These are phyloP conservation scores for Tachina grossa DNA, from an alignment of 2,888 invertebrate species.

Conservation along the genomic window DNA sequence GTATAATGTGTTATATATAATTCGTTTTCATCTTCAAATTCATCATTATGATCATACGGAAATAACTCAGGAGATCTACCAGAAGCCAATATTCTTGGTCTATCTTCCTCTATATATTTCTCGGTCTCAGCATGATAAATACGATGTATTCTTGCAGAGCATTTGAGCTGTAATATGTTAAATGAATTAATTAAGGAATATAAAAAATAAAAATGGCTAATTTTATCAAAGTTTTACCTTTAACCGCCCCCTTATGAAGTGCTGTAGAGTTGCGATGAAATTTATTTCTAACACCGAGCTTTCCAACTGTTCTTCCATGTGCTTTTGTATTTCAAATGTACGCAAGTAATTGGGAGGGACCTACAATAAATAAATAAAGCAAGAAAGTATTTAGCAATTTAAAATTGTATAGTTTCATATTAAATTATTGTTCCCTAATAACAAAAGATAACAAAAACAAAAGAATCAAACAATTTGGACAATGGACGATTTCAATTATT, in stretches of 20 bases:
- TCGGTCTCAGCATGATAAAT: constrained; percentile 82
- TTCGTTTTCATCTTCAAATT: constrained; percentile 79
- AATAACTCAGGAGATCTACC: constrained; percentile 82
- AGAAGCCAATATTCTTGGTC: constrained; percentile 82
- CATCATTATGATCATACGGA: constrained; percentile 80
- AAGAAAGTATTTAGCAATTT: no score
- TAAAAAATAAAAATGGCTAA: not conserved
- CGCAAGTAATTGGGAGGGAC: constrained; percentile 79
- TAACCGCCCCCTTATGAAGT: constrained; percentile 80
- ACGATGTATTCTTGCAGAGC: constrained; percentile 81
- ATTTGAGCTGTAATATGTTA: constrained; percentile 77
- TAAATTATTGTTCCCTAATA: no score
- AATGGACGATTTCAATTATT: no score
- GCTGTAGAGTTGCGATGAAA: constrained; percentile 80
- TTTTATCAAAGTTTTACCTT: constrained; percentile 76
- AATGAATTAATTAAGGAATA: not conserved
- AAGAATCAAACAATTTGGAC: no score
- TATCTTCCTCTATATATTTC: constrained; percentile 82
- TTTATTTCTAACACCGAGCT: constrained; percentile 81
- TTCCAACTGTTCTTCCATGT: constrained; percentile 80
- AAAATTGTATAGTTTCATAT: no score
- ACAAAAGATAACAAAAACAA: no score
- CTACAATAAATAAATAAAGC: constrained; percentile 71
- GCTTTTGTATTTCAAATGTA: constrained; percentile 79
- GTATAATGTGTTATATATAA: constrained; percentile 80